Conservation (phyloP, 2,797 vertebrate species). For the Geotrypetes seraphini region DNA sequence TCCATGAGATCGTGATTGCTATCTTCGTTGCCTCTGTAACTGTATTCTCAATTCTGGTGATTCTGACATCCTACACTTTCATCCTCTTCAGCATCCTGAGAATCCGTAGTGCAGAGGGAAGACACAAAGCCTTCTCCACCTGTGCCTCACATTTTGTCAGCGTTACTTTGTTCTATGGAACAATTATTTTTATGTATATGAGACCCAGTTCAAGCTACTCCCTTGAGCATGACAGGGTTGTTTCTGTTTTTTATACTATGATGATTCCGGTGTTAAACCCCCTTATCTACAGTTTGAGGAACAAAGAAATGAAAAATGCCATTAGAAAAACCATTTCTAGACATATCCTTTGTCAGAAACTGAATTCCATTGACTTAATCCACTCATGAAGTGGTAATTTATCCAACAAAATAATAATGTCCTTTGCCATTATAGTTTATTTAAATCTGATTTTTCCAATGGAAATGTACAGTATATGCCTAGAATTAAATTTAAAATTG, state of each 20-base stretch:
- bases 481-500: too few species aligned
- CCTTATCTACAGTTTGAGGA: conserved; percentile 4
- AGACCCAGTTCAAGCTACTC: neutral
- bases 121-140: neutral
- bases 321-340: too few species aligned
- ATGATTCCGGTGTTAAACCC: conserved; percentile 7
- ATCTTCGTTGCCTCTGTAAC: conserved; percentile 4
- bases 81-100: neutral
- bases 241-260: neutral
- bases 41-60: neutral
- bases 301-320: neutral
- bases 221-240: neutral
- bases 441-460: too few species aligned
- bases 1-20: neutral
- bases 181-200: conserved; percentile 5
- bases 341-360: too few species aligned
- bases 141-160: conserved; percentile 1
- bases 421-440: too few species aligned
- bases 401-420: too few species aligned
- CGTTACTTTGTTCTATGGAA: conserved; percentile 2
- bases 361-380: too few species aligned
- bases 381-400: too few species aligned
- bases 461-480: too few species aligned
- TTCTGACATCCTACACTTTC: neutral
- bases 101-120: conserved; percentile 1